phyloP scores from a whole-genome alignment of 2,797 vertebrate genomes.

The Naso thynnoides region DNA sequence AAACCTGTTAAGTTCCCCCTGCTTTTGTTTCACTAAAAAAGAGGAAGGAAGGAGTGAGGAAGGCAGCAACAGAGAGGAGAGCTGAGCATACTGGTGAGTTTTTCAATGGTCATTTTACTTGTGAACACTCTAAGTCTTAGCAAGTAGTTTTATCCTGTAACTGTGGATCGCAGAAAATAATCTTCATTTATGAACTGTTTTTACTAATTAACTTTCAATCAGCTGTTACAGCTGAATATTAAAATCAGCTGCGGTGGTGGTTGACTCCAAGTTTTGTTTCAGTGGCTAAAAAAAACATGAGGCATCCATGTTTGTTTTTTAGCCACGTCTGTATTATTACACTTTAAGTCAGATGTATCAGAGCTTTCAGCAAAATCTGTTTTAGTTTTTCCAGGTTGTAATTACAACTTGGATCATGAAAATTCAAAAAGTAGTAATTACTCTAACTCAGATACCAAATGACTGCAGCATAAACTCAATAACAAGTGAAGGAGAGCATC shows the following conservation, averaged over 20 bases:
- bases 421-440: background rate
- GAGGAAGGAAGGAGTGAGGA: slow-evolving; percentile 43
- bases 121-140: background rate
- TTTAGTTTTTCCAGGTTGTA: background rate
- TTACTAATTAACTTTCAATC: slow-evolving; percentile 3
- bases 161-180: background rate
- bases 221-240: background rate
- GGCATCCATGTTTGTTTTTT: background rate
- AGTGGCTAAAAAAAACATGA: background rate
- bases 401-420: background rate
- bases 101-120: background rate
- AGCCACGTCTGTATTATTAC: background rate
- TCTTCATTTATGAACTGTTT: background rate
- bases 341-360: background rate
- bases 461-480: background rate
- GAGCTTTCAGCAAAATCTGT: background rate
- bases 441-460: background rate
- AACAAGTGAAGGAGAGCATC: background rate
- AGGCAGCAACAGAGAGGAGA: slow-evolving; percentile 71
- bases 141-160: background rate
- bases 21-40: slow-evolving; percentile 71
- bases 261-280: background rate
- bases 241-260: background rate
- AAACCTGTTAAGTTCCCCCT: slow-evolving; percentile 91
- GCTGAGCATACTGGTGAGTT: slow-evolving; percentile 92